Percentiles rank a stretch among this genome's conserved stretches.
Conservation (phyloP, 2,113 vertebrate species). For the Erythrolamprus reginae region DNA sequence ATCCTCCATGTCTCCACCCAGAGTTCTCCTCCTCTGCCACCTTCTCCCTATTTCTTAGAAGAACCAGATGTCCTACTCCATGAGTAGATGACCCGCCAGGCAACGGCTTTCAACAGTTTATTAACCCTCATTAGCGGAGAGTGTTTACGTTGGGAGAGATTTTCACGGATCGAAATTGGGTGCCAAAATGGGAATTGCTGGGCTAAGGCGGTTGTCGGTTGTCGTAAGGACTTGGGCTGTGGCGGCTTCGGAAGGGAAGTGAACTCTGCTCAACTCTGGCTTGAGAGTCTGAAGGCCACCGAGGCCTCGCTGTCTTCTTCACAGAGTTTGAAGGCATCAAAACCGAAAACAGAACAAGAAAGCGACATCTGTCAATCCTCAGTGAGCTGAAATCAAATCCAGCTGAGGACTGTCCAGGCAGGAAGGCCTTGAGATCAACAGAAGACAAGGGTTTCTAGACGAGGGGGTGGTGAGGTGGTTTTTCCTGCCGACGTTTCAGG, state of each 20-base stretch:
- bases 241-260: too few relatives aligned
- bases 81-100: neutral
- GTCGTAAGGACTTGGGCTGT: neutral
- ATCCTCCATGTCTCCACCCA: neutral
- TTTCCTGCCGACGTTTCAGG: neutral
- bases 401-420: neutral
- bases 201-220: neutral
- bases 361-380: neutral
- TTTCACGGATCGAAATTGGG: neutral
- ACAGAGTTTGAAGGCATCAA: neutral
- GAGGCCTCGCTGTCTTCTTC: neutral
- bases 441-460: neutral
- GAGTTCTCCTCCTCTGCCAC: neutral
- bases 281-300: neutral
- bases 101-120: neutral
- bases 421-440: neutral
- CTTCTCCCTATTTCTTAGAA: neutral
- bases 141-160: neutral
- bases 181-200: neutral
- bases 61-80: neutral
- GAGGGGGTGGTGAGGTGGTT: neutral
- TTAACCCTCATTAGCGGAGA: neutral
- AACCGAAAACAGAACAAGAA: neutral
- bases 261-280: too few relatives aligned
- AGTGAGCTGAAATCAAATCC: neutral